Evolutionary conservation across 30 jellyfish, hydroid and myxozoan genomes (phyloP).

Genomic region (Phacellophora camtschatica): DNA sequence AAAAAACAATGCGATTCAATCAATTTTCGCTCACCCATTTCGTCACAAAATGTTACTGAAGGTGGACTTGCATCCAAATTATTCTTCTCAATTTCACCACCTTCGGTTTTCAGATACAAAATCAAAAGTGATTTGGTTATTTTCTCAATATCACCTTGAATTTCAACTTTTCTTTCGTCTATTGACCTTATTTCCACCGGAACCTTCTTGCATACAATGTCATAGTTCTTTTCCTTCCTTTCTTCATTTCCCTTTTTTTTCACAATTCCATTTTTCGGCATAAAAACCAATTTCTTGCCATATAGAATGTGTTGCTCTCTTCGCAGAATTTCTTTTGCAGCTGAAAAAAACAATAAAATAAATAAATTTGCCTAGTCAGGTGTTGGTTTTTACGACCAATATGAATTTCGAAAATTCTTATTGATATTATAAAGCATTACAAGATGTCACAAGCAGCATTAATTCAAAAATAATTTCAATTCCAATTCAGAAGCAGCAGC

Average conservation of each 20-base stretch:
- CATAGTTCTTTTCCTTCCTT: not conserved
- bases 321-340: not conserved
- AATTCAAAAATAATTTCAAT: too few species aligned
- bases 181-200: not conserved
- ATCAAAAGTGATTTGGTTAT: not conserved
- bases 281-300: not conserved
- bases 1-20: too few species aligned
- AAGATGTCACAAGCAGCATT: not conserved
- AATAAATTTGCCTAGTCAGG: not conserved
- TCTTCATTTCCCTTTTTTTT: not conserved
- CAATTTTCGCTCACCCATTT: not conserved
- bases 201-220: too few species aligned
- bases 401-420: too few species aligned
- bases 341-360: not conserved
- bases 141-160: slow-evolving; percentile 3
- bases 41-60: not conserved
- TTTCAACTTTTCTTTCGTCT: not conserved
- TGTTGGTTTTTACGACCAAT: not conserved
- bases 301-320: not conserved
- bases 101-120: slow-evolving; percentile 6
- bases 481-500: too few species aligned
- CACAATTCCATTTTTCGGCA: too few species aligned
- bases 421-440: too few species aligned
- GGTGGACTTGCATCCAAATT: slow-evolving; percentile 25
- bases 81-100: not conserved